Evolutionary conservation across 2,888 invertebrate species (phyloP).

Genomic region (Tanytarsus gracilentus): DNA sequence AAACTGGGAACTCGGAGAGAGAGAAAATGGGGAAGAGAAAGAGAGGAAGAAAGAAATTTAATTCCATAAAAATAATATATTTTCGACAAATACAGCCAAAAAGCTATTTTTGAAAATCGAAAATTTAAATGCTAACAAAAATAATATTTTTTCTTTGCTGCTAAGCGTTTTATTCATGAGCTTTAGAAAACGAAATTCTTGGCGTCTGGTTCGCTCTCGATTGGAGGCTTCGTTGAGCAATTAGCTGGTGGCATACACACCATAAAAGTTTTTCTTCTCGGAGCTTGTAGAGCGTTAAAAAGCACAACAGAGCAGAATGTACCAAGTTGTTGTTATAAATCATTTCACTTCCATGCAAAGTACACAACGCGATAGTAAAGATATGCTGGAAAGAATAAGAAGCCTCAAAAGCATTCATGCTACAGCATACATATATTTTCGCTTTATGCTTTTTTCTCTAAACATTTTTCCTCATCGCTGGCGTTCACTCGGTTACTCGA

Average conservation of each 20-base stretch:
- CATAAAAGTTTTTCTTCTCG: slow-evolving; percentile 3
- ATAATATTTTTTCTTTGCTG: not conserved
- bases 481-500: slow-evolving; percentile 23
- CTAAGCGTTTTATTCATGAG: not conserved
- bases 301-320: too few relatives aligned
- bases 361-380: too few relatives aligned
- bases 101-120: slow-evolving; percentile 4
- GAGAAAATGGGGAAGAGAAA: not conserved
- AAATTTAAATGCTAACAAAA: not conserved
- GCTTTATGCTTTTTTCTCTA: slow-evolving; percentile 1
- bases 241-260: not conserved
- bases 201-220: not conserved
- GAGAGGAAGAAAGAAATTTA: not conserved
- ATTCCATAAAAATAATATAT: not conserved
- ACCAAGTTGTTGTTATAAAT: not conserved
- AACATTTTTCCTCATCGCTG: not conserved
- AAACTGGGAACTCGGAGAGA: slow-evolving; percentile 1
- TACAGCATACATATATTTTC: not conserved
- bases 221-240: not conserved
- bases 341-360: not conserved
- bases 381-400: too few relatives aligned
- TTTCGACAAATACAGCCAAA: not conserved
- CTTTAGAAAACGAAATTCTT: slow-evolving; percentile 25
- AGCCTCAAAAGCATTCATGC: not conserved
- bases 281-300: slow-evolving; percentile 8